phyloP scores from a whole-genome alignment of 2,888 invertebrate genomes.

The Pherbina coryleti region DNA sequence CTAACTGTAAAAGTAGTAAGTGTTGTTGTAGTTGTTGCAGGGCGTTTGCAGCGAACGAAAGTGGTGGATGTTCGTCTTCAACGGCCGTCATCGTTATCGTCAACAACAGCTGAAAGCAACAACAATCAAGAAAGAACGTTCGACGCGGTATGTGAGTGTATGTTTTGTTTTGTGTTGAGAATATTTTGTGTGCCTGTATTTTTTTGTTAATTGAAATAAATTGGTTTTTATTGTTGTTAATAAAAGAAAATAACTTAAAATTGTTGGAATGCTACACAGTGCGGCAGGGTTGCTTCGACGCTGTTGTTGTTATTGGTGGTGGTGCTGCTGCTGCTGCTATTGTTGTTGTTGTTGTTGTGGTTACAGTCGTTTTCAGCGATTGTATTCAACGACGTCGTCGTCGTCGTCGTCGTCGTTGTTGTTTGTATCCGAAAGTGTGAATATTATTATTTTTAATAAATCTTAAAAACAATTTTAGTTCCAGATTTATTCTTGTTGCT shows the following conservation, averaged over 20 bases:
- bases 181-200: constrained; percentile 19
- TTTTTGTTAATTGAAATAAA: constrained; percentile 68
- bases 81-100: no score
- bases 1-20: constrained; percentile 47
- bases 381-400: no score
- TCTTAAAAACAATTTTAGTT: neutral
- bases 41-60: constrained; percentile 56
- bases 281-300: no score
- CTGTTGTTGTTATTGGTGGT: no score
- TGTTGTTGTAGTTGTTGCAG: constrained; percentile 60
- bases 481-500: no score
- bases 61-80: constrained; percentile 25
- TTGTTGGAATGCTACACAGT: neutral
- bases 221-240: constrained; percentile 67
- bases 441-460: neutral
- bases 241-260: constrained; percentile 51
- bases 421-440: neutral
- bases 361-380: no score
- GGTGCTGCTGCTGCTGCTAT: neutral
- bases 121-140: neutral
- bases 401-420: neutral
- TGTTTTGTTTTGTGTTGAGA: constrained; percentile 19
- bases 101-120: neutral
- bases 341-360: neutral
- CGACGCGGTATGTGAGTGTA: constrained; percentile 37